phyloP scores from a whole-genome alignment of 2,113 vertebrate genomes.

The Tautogolabrus adspersus region DNA sequence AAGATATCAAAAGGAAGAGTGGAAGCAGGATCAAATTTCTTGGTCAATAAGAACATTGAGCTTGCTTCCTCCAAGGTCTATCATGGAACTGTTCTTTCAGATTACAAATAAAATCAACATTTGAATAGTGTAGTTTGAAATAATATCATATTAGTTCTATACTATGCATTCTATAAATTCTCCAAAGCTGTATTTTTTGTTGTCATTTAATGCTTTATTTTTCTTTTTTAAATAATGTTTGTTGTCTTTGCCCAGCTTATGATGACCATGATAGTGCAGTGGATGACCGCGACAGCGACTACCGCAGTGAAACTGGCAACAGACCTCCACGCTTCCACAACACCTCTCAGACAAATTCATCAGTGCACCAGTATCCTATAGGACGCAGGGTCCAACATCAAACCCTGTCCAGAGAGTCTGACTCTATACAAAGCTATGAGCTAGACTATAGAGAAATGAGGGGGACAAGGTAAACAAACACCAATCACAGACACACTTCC shows the following conservation, averaged over 20 bases:
- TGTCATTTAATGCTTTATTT: neutral
- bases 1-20: too few relatives aligned
- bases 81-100: too few relatives aligned
- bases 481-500: neutral
- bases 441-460: conserved; percentile 85
- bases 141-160: too few relatives aligned
- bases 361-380: conserved; percentile 90
- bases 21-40: too few relatives aligned
- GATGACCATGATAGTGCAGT: conserved; percentile 94
- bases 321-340: conserved; percentile 90
- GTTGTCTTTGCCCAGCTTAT: conserved; percentile 80
- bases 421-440: conserved; percentile 87
- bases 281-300: conserved; percentile 95
- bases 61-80: too few relatives aligned
- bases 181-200: neutral
- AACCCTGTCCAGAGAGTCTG: conserved; percentile 79
- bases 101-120: too few relatives aligned
- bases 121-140: too few relatives aligned
- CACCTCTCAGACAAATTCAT: conserved; percentile 91
- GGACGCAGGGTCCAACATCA: conserved; percentile 85
- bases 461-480: conserved; percentile 85
- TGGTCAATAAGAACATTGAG: too few relatives aligned
- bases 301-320: conserved; percentile 91
- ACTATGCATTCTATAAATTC: too few relatives aligned
- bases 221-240: neutral